Conservation (phyloP, 2,797 vertebrate species). For the Onychomys torridus region DNA sequence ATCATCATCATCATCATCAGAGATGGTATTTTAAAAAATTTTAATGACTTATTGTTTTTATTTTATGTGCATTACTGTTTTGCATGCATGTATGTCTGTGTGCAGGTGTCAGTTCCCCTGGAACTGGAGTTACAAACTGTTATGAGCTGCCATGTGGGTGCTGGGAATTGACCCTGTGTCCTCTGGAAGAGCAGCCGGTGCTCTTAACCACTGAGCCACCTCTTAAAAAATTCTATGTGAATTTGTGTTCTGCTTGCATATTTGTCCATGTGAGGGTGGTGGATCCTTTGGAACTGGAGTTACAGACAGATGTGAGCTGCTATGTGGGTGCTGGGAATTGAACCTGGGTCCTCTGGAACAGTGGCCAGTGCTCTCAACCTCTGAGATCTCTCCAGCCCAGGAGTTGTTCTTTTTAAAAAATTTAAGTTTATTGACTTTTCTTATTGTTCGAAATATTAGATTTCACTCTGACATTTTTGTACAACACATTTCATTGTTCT, state of each 20-base stretch:
- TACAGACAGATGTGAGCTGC: neutral
- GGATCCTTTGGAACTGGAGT: neutral
- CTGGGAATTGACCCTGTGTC: neutral
- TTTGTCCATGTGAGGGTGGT: neutral
- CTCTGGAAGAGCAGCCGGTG: neutral
- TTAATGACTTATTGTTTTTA: neutral
- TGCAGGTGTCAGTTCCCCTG: neutral
- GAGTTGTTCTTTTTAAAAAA: neutral
- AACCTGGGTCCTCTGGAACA: neutral
- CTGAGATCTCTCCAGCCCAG: neutral
- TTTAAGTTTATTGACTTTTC: neutral
- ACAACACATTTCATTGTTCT: neutral
- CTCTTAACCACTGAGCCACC: neutral
- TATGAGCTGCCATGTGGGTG: neutral
- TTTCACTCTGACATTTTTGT: neutral
- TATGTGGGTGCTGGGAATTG: neutral
- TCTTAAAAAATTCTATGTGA: neutral
- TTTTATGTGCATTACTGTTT: neutral
- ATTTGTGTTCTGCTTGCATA: neutral
- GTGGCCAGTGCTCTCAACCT: neutral
- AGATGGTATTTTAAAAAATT: neutral
- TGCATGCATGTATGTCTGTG: neutral
- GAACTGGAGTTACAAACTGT: neutral
- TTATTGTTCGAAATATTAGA: neutral
- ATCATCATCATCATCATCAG: neutral